A percentile compares a stretch with the other conserved stretches of the same genome.
phyloP scores from a whole-genome alignment of 2,888 invertebrate genomes.

The Patella caerulea region DNA sequence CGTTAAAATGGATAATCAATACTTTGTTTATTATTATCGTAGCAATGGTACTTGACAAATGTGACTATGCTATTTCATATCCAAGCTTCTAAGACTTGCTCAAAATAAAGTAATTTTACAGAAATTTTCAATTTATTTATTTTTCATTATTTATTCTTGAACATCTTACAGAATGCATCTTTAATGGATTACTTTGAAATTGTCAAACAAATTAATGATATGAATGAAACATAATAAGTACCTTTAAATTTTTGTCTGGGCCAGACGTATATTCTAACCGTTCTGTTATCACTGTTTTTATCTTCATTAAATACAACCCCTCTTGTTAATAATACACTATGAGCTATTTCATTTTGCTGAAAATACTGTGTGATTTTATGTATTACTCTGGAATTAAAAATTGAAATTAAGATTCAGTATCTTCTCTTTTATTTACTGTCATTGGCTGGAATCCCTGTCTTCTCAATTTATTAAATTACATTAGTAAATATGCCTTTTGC shows the following conservation, averaged over 20 bases:
- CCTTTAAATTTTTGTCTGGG: constrained; percentile 63
- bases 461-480: neutral
- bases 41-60: no score
- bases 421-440: neutral
- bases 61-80: no score
- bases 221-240: constrained; percentile 20
- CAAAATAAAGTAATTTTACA: no score
- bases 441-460: neutral
- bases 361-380: constrained; percentile 76
- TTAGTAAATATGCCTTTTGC: neutral
- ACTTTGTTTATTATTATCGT: no score
- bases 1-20: no score
- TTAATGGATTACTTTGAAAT: no score
- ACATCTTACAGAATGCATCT: no score
- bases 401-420: neutral
- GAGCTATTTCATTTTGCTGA: constrained; percentile 78
- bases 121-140: no score
- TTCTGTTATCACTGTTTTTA: constrained; percentile 42
- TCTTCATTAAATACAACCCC: constrained; percentile 71
- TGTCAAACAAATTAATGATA: no score
- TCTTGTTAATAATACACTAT: constrained; percentile 82
- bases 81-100: no score
- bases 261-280: constrained; percentile 65
- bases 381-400: constrained; percentile 67
- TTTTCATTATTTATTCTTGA: no score